phyloP scores from a whole-genome alignment of 2,888 invertebrate species.

The Alentia gelatinosa region DNA sequence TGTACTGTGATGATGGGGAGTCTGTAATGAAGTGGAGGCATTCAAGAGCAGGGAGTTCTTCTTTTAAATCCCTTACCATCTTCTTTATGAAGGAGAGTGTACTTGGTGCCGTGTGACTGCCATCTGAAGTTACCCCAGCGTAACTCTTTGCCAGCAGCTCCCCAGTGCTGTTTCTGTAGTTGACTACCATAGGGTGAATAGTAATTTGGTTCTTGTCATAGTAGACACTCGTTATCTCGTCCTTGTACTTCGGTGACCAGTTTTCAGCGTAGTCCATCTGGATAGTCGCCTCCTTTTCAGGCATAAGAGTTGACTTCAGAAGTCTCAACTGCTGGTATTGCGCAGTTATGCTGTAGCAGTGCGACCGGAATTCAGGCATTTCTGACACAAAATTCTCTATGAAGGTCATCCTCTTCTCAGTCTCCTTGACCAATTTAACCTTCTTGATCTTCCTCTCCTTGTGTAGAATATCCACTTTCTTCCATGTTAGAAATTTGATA shows the following conservation, averaged over 20 bases:
- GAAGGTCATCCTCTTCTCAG: neutral
- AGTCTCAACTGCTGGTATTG: neutral
- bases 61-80: neutral
- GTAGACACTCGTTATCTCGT: conserved; percentile 61
- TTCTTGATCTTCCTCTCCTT: neutral
- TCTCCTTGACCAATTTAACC: neutral
- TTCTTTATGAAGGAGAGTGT: neutral
- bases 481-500: neutral
- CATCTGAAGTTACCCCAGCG: neutral
- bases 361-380: neutral
- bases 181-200: conserved; percentile 64
- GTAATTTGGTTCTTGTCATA: conserved; percentile 61
- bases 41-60: neutral
- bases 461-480: neutral
- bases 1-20: neutral
- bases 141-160: neutral
- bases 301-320: neutral
- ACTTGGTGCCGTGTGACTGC: neutral
- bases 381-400: neutral
- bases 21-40: neutral
- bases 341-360: neutral
- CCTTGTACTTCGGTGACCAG: conserved; percentile 59
- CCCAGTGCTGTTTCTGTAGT: conserved; percentile 33
- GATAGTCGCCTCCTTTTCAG: neutral
- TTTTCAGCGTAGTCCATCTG: conserved; percentile 84